Conservation (phyloP, 2,888 invertebrate species). For the Lagria hirta region DNA sequence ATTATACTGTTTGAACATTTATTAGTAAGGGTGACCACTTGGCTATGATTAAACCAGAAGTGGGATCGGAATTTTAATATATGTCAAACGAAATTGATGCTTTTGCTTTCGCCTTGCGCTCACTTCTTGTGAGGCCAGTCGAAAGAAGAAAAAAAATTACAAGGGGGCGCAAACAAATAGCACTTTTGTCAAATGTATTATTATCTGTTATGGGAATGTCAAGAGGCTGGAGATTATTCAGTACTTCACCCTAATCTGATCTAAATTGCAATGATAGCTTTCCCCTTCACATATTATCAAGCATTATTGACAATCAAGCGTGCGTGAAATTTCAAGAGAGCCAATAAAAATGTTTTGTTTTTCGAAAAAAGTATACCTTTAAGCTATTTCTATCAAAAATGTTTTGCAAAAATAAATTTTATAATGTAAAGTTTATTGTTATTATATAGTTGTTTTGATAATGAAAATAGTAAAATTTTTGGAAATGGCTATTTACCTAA, state of each 20-base stretch:
- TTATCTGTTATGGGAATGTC: slow-evolving; percentile 41
- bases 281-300: slow-evolving; percentile 17
- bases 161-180: too few species aligned
- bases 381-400: too few species aligned
- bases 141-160: too few species aligned
- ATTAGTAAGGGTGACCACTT: slow-evolving; percentile 53
- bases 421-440: too few species aligned
- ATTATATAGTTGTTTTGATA: too few species aligned
- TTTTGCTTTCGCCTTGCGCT: too few species aligned
- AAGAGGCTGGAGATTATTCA: slow-evolving; percentile 50
- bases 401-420: too few species aligned
- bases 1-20: slow-evolving; percentile 51
- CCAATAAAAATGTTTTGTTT: too few species aligned
- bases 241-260: slow-evolving; percentile 51
- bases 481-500: too few species aligned
- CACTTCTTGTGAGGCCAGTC: too few species aligned
- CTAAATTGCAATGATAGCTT: slow-evolving; percentile 51
- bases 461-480: too few species aligned
- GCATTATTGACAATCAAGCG: slow-evolving; percentile 44
- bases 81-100: slow-evolving; percentile 51
- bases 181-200: slow-evolving; percentile 53
- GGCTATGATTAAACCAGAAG: slow-evolving; percentile 48
- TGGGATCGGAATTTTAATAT: slow-evolving; percentile 51
- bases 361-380: too few species aligned
- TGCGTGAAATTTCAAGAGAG: slow-evolving; percentile 40